phyloP scores from a whole-genome alignment of 2,797 vertebrate species.

The Balearica regulorum region DNA sequence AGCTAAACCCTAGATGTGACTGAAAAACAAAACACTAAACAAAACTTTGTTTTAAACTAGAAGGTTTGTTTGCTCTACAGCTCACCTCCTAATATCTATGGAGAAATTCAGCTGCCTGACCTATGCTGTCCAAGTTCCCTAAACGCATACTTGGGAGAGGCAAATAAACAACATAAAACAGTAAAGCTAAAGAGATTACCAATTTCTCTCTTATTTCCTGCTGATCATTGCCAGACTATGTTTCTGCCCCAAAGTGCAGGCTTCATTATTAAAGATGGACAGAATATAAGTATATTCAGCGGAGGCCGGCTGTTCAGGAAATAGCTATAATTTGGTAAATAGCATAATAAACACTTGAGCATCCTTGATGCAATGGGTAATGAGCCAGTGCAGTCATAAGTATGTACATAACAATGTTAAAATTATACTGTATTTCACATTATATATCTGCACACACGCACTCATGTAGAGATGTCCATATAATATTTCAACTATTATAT shows the following conservation, averaged over 20 bases:
- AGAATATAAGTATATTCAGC: conserved; percentile 45
- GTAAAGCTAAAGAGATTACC: conserved; percentile 64
- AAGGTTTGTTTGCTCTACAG: neutral
- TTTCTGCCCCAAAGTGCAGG: conserved; percentile 65
- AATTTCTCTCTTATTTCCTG: conserved; percentile 68
- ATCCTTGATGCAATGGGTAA: conserved; percentile 73
- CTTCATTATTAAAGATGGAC: conserved; percentile 70
- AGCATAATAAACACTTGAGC: conserved; percentile 74
- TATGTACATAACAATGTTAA: conserved; percentile 63
- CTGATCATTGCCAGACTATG: conserved; percentile 64
- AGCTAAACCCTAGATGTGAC: neutral
- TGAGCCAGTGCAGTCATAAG: conserved; percentile 64
- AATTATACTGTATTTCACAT: conserved; percentile 52
- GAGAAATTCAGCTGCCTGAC: conserved; percentile 34
- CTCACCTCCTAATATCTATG: neutral
- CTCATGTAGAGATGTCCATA: neutral
- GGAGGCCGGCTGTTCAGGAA: conserved; percentile 71
- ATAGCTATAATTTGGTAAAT: conserved; percentile 78
- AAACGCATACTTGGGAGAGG: conserved; percentile 27
- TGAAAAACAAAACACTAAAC: neutral
- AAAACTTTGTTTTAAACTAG: neutral
- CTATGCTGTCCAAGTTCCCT: conserved; percentile 7
- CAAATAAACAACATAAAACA: conserved; percentile 43
- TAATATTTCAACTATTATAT: conserved; percentile 37
- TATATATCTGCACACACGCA: neutral